Evolutionary conservation across 37 sponge, comb jelly and placozoan genomes (phyloP), one percentile per base, ranked within the genome.

Genomic region (Tethya wilhelma): DNA sequence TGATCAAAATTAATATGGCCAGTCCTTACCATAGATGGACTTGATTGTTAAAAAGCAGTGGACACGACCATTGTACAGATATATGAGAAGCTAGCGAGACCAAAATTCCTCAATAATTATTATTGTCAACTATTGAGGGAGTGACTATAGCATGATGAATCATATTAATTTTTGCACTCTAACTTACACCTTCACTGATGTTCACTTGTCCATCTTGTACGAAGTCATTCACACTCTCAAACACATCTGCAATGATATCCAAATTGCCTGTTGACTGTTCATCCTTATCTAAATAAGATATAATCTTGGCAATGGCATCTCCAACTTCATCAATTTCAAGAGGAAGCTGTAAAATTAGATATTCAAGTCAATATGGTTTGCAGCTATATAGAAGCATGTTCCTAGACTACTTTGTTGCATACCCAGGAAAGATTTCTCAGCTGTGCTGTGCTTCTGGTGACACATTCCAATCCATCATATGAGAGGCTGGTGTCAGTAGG

Each of bases 401-500:
- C n/a, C n/a, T n/a, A n/a, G n/a, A n/a, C n/a, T n/a, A n/a, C n/a
- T n/a, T n/a, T n/a, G n/a, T 65, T 6, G 17, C n/a, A 17, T 75
- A 57, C 60, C 38, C 45, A 44, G 1, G 57, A 56, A 1, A 82
- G 14, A 12, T 11, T 0, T 36, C 66, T 58, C 33, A 82, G 74
- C 23, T 31, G 26, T 11, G 4, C 8, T 46, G 83, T 82, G n/a
- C 4, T 67, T 5, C n/a, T 33, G 26, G 83, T 41, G 44, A 73
- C 55, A 64, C 83, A 82, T 0, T 39, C 63, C 59, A 20, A 29
- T 71, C 81, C 81, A 81, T 64, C 36, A 64, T 65, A 56, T 28
- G 33, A 30, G 5, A 6, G n/a, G 17, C 55, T 62, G 23, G 19
- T 7, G 12, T 37, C n/a, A n/a, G n/a, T n/a, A n/a, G n/a, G n/a